Evolutionary conservation across 2,797 vertebrate genomes (phyloP), one percentile per base, ranked within the genome.

Genomic region (Sciurus carolinensis): DNA sequence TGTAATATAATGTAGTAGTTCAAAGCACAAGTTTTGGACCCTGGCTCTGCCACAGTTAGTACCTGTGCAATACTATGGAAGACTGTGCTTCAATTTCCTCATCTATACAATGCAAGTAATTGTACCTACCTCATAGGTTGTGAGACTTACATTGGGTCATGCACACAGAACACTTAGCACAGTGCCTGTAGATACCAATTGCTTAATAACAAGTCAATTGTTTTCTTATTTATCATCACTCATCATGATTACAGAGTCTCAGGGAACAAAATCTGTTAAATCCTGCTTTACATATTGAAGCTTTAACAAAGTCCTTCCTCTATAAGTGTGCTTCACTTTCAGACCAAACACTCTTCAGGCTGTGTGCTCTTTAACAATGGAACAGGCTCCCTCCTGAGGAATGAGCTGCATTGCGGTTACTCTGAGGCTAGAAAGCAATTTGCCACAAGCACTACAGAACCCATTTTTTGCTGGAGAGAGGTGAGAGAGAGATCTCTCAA

Each of bases 361-460:
- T 30, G 52, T 66, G 59, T 64, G 77, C 44, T 87, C 75, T 81
- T 33, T 87, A 36, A 47, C 84, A 75, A 66, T 1, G 76, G 50
- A n/a, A 26, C 82, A 81, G 44, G 82, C n/a, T 95, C 57, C 77
- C 81, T 90, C 3, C 0, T n/a, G 73, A 88, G 90, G 71, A 66
- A 36, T 20, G 47, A 71, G 64, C 18, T 2, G 42, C 50, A 47
- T 2, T 67, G 93, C 0, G 5, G 76, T 66, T 47, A 73, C 92
- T 28, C 50, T 0, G 5, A 57, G 62, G 77, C 22, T 52, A 13
- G 88, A 81, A 54, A 64, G 69, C 13, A 20, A 44, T 50, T 17
- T 8, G 64, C 50, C 36, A 14, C 28, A 2, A 12, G 62, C 0
- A 0, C 30, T 11, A 18, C 42, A 9, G 64, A 24, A 1, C 47